These are phyloP conservation scores for Oeneis ivallda DNA, from an alignment of 2,888 invertebrate genomes.

Conservation along the genomic window DNA sequence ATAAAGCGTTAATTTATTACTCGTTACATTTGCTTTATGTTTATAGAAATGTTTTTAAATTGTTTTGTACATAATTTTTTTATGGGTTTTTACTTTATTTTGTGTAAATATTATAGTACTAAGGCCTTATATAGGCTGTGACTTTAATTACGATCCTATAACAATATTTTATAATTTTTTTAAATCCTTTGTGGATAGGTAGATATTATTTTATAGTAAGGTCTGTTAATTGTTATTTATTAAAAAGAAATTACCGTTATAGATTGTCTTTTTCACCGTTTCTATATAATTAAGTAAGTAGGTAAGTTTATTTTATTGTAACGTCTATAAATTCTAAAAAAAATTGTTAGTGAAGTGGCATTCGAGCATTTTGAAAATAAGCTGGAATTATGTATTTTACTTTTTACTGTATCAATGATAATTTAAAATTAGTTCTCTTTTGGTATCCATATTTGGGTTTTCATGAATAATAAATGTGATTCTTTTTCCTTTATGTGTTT, in stretches of 20 bases:
- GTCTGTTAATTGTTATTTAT: not conserved
- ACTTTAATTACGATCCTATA: not conserved
- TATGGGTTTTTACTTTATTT: conserved; percentile 3
- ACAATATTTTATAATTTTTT: not conserved
- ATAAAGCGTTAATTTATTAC: conserved; percentile 35
- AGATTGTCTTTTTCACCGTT: not conserved
- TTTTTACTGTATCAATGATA: too few relatives aligned
- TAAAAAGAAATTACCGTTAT: not conserved
- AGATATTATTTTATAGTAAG: not conserved
- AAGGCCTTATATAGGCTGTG: conserved; percentile 1
- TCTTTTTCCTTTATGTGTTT: too few relatives aligned
- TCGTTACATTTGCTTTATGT: conserved; percentile 29
- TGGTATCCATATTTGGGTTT: too few relatives aligned
- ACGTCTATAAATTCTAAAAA: too few relatives aligned
- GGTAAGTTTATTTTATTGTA: too few relatives aligned
- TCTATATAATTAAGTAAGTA: too few relatives aligned
- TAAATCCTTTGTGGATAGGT: not conserved
- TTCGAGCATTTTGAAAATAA: too few relatives aligned
- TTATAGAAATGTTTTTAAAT: conserved; percentile 25
- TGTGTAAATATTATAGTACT: not conserved
- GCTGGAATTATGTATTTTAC: too few relatives aligned
- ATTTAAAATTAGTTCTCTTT: too few relatives aligned
- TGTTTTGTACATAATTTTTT: conserved; percentile 9
- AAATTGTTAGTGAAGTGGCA: too few relatives aligned
- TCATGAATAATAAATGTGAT: too few relatives aligned